These are phyloP conservation scores for Lepidurus arcticus DNA, from an alignment of 1,140 invertebrate species.

Conservation along the genomic window DNA sequence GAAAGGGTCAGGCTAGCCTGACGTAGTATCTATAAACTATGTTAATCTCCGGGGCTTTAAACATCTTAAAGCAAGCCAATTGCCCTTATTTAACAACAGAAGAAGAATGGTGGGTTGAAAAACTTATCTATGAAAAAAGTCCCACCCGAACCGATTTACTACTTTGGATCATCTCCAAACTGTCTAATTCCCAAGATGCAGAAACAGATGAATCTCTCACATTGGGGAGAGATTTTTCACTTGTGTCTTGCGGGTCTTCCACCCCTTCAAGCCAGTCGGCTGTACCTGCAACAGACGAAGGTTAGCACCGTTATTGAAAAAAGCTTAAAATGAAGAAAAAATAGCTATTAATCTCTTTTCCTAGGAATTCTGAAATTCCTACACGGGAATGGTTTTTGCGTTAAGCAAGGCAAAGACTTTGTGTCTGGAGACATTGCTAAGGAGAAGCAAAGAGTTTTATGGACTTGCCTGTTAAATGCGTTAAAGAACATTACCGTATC, in stretches of 20 bases:
- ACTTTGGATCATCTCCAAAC: slow-evolving; percentile 23
- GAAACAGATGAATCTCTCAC: neutral
- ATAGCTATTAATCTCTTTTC: neutral
- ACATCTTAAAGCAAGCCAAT: neutral
- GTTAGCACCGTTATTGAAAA: neutral
- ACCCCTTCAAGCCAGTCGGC: neutral
- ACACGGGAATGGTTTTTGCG: slow-evolving; percentile 2
- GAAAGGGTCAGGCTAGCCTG: too few species aligned
- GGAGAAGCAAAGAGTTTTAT: neutral
- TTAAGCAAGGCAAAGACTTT: neutral
- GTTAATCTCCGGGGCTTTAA: neutral
- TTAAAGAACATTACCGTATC: slow-evolving; percentile 9
- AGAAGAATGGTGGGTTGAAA: slow-evolving; percentile 30
- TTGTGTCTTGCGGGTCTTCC: neutral
- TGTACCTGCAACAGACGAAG: slow-evolving; percentile 1
- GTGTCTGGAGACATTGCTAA: neutral
- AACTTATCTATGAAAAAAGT: neutral
- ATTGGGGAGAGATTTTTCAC: neutral
- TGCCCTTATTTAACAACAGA: slow-evolving; percentile 17
- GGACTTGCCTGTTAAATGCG: slow-evolving; percentile 7
- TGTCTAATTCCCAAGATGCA: neutral
- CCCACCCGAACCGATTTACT: slow-evolving; percentile 15
- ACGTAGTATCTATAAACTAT: neutral
- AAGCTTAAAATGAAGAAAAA: neutral
- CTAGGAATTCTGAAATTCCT: neutral